These are phyloP conservation scores for Cryptophagus acutangulus DNA, from an alignment of 2,888 invertebrate genomes.

Conservation along the genomic window DNA sequence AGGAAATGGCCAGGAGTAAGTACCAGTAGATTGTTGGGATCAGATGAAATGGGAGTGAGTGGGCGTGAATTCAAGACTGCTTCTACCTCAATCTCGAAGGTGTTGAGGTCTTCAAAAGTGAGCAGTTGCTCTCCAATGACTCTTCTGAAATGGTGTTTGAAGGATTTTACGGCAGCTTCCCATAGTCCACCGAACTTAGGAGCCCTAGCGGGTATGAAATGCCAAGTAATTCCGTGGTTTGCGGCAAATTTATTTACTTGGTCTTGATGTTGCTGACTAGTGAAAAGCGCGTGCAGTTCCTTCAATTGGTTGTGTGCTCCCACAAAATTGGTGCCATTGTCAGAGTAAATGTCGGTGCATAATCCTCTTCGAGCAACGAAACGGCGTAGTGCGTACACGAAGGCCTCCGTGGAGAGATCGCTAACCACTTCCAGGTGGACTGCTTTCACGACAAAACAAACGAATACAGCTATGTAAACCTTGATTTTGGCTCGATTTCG, in stretches of 20 bases:
- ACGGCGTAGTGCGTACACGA: not conserved
- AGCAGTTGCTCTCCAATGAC: not conserved
- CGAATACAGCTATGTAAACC: not conserved
- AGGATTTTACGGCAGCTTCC: not conserved
- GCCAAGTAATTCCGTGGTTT: not conserved
- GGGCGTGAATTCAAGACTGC: not conserved
- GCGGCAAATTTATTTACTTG: not conserved
- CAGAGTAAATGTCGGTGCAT: not conserved
- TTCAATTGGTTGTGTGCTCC: not conserved
- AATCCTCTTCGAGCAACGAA: not conserved
- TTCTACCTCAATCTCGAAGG: not conserved
- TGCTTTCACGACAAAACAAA: not conserved
- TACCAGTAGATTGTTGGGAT: not conserved
- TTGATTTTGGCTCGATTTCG: not conserved
- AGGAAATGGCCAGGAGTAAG: slow-evolving; percentile 1
- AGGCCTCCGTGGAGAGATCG: not conserved
- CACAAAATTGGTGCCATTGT: slow-evolving; percentile 5
- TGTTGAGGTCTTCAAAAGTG: not conserved
- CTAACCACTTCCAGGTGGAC: not conserved
- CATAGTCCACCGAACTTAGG: not conserved
- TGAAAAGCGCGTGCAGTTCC: not conserved
- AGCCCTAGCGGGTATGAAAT: not conserved
- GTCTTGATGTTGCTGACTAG: not conserved
- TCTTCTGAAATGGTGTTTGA: not conserved
- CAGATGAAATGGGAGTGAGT: not conserved